Conservation (phyloP, 2,113 vertebrate genomes). For the Anoura caudifer region DNA sequence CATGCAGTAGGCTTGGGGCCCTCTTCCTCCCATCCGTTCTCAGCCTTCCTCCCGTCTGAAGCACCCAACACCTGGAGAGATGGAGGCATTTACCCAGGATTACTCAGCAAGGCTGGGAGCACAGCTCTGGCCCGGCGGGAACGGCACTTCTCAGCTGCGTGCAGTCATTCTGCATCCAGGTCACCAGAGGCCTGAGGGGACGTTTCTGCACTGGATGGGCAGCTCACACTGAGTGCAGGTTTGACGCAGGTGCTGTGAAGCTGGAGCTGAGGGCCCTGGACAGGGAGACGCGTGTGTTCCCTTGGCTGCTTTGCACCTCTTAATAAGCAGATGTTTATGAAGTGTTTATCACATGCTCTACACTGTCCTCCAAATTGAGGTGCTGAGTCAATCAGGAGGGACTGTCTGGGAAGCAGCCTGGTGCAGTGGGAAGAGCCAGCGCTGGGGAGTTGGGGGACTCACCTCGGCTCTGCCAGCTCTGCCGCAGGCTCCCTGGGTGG, state of each 20-base stretch:
- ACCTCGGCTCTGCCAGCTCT: neutral
- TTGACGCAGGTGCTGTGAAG: neutral
- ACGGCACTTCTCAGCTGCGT: neutral
- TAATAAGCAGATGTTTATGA: conserved; percentile 30
- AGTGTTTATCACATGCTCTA: conserved; percentile 45
- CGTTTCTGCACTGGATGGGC: neutral
- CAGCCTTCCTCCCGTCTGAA: neutral
- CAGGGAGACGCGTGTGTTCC: neutral
- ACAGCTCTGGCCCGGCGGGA: neutral
- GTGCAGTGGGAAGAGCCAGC: neutral
- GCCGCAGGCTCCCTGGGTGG: neutral
- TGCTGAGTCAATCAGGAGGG: conserved; percentile 19
- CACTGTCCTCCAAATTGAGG: conserved; percentile 14
- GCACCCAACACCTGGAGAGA: neutral
- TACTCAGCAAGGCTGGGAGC: neutral
- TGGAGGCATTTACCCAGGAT: neutral
- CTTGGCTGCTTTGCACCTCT: neutral
- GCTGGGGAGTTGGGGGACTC: fast-evolving
- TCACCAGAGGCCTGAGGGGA: neutral
- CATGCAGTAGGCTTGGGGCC: neutral
- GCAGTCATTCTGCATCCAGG: conserved; percentile 7
- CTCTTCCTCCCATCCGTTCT: neutral
- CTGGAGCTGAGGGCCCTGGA: neutral
- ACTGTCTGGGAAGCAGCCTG: neutral
- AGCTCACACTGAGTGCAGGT: neutral